Evolutionary conservation across 2,888 invertebrate genomes (phyloP), one percentile per base, ranked within the genome.

Genomic region (Oegoconia quadripuncta): DNA sequence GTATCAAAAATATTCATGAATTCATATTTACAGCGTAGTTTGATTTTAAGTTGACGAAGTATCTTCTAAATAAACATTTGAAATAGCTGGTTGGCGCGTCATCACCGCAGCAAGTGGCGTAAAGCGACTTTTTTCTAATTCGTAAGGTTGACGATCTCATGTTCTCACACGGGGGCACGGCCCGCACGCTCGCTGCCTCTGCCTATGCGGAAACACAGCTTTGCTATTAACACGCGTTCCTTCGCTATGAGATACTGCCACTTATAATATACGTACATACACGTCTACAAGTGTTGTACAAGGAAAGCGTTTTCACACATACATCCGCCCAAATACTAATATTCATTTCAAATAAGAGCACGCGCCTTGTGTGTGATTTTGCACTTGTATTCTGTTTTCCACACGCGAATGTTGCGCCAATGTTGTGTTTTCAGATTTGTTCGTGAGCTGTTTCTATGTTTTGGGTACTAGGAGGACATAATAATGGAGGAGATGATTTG

Each of bases 141-240:
- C 68, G 76, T 80, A 83, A 86, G 86, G 84, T 87, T 87, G 83
- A 76, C 83, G 86, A 74, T 83, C 84, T 73, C 79, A 55, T 70
- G 79, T 79, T 79, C n/a, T n/a, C 81, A 74, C 77, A 80, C 77
- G 75, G 70, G 72, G 73, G 71, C 75, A 70, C 70, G 74, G 67
- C 73, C 71, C 73, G 70, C 71, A 68, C 70, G 74, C 61, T 62
- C 63, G 64, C 67, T 74, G 73, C 67, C 71, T 61, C 30, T 75
- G 76, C 78, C 79, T 82, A 83, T 79, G 86, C 86, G 86, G 86
- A 87, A 87, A 84, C 81, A 75, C 73, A 74, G 71, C 74, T 77
- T 79, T 70, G 79, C 82, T 80, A 82, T 83, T 83, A 83, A 82
- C 84, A 82, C 84, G 75, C 80, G 80, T 77, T 78, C 76, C 79